These are phyloP conservation scores for Lota lota DNA, from an alignment of 2,113 vertebrate species.

Conservation along the genomic window DNA sequence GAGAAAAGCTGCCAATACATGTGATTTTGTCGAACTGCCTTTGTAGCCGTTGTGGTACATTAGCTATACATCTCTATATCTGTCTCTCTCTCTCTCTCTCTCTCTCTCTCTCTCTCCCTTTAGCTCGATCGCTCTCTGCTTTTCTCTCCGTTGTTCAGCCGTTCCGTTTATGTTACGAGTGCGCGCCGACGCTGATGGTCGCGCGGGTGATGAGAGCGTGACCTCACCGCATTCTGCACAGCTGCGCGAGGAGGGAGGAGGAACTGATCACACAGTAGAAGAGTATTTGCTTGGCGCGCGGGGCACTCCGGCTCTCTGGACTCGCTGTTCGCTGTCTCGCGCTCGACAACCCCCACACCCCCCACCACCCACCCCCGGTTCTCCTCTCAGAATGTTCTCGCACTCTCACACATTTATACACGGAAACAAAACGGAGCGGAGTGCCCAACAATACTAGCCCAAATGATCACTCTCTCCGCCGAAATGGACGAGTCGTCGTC, in stretches of 20 bases:
- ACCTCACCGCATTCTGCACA: conserved; percentile 73
- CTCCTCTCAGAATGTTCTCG: conserved; percentile 7
- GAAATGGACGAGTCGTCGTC: conserved; percentile 95
- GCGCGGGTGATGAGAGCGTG: conserved; percentile 70
- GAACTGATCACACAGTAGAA: conserved; percentile 14
- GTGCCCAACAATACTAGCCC: conserved; percentile 55
- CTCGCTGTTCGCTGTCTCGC: conserved; percentile 36
- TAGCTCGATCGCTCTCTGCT: background rate
- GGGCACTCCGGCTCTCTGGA: conserved; percentile 24
- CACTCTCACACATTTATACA: conserved; percentile 25
- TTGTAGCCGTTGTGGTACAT: background rate
- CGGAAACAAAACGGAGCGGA: conserved; percentile 46
- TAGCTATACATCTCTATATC: too few relatives aligned
- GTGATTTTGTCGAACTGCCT: conserved; percentile 4
- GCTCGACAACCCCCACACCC: conserved; percentile 7
- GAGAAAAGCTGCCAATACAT: conserved; percentile 20
- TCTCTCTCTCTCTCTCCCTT: background rate
- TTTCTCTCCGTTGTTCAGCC: background rate
- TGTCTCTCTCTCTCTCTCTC: too few relatives aligned
- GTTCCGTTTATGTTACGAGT: conserved; percentile 37
- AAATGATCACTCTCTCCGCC: conserved; percentile 63
- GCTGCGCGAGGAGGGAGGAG: conserved; percentile 41
- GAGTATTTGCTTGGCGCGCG: conserved; percentile 18
- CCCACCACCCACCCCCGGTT: conserved; percentile 29
- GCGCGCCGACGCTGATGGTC: conserved; percentile 39